These are phyloP conservation scores for Sitta europaea DNA, from an alignment of 2,113 vertebrate genomes.

Conservation along the genomic window DNA sequence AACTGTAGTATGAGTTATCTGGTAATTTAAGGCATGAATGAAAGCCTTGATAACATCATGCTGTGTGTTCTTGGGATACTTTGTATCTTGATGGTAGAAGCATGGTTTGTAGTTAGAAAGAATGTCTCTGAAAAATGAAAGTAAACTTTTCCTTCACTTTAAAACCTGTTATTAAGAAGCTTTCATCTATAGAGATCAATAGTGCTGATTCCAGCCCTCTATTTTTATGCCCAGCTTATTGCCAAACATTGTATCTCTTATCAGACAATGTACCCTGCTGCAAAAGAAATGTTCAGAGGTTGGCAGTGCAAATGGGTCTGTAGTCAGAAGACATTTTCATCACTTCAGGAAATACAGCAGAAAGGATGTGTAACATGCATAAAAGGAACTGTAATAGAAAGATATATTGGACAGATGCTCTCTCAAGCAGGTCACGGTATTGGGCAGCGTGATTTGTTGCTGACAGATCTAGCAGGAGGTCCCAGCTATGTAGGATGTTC, in stretches of 20 bases:
- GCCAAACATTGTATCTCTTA: conserved; percentile 8
- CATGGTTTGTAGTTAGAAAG: neutral
- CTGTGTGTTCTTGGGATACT: neutral
- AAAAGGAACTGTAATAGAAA: conserved; percentile 10
- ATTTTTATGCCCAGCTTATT: neutral
- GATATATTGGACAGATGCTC: conserved; percentile 20
- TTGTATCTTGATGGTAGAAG: neutral
- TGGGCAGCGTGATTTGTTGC: neutral
- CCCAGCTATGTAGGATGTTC: neutral
- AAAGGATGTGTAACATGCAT: neutral
- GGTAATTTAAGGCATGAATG: conserved; percentile 48
- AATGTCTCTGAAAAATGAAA: neutral
- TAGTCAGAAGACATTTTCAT: conserved; percentile 37
- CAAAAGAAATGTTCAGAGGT: neutral
- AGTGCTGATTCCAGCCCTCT: neutral
- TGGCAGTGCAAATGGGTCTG: neutral
- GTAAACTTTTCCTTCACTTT: neutral
- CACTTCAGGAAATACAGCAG: conserved; percentile 6
- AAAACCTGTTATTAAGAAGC: conserved; percentile 6
- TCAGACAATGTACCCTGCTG: neutral
- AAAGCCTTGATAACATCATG: conserved; percentile 20
- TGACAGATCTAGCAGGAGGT: neutral
- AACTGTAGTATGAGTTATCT: neutral
- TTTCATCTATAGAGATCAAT: conserved; percentile 18
- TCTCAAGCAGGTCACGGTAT: neutral